phyloP scores from a whole-genome alignment of 2,113 vertebrate species.

The Chloropsis hardwickii region DNA sequence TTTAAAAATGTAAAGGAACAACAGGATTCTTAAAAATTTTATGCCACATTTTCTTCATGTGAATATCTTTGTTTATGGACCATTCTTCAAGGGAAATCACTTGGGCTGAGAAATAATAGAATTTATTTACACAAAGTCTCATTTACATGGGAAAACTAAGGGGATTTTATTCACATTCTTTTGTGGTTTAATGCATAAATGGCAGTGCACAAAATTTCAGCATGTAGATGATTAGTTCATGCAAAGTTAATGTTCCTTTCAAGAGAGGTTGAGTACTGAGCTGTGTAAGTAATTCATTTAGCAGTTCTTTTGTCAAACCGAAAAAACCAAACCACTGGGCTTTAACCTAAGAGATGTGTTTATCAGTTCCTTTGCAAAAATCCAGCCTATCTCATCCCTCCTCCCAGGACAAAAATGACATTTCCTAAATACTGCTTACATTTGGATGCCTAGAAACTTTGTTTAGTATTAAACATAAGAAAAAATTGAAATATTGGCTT shows the following conservation, averaged over 20 bases:
- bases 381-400: neutral
- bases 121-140: constrained; percentile 28
- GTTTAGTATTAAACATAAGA: neutral
- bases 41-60: neutral
- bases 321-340: neutral
- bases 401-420: neutral
- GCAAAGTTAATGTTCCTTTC: constrained; percentile 50
- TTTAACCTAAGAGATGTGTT: neutral
- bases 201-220: constrained; percentile 19
- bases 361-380: neutral
- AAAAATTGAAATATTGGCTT: neutral
- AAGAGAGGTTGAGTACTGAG: neutral
- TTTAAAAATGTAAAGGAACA: neutral
- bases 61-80: neutral
- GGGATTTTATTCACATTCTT: constrained; percentile 13
- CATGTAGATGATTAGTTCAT: constrained; percentile 32
- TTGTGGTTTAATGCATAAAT: constrained; percentile 41
- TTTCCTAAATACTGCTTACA: neutral
- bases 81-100: neutral
- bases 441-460: neutral
- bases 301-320: constrained; percentile 1
- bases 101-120: constrained; percentile 6
- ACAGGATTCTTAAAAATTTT: neutral
- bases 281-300: constrained; percentile 21
- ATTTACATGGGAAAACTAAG: constrained; percentile 17